These are phyloP conservation scores for Abrostola triplasia DNA, from an alignment of 2,888 invertebrate species.

Conservation along the genomic window DNA sequence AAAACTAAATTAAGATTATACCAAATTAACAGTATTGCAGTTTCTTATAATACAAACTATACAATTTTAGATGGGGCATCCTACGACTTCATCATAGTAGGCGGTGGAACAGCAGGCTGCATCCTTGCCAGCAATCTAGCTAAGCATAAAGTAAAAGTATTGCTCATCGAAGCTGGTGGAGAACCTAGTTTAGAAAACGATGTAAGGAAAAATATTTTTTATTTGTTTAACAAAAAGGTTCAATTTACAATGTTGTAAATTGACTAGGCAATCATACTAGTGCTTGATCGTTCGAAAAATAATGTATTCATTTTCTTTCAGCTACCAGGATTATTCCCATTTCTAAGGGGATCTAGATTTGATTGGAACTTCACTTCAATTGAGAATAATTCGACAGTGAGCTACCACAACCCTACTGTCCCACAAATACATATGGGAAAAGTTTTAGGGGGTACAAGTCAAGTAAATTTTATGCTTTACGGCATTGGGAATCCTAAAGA, in stretches of 20 bases:
- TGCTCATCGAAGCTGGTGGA: constrained; percentile 36
- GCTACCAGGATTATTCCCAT: constrained; percentile 29
- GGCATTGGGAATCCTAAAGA: constrained; percentile 72
- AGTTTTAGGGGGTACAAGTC: constrained; percentile 86
- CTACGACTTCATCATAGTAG: constrained; percentile 16
- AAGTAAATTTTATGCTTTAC: constrained; percentile 84
- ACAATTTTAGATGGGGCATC: constrained; percentile 6
- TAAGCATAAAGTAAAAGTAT: not conserved
- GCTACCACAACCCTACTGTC: constrained; percentile 17
- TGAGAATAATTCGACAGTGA: constrained; percentile 56
- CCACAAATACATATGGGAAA: constrained; percentile 83
- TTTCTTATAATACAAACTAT: no score
- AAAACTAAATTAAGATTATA: no score
- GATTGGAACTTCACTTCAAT: constrained; percentile 67
- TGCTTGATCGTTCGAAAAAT: no score
- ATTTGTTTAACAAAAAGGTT: no score
- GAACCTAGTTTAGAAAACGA: constrained; percentile 15
- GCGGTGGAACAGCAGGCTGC: constrained; percentile 33
- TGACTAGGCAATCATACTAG: no score
- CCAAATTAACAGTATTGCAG: no score
- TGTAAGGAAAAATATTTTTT: constrained; percentile 7
- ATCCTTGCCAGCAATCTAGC: constrained; percentile 25
- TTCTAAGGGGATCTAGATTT: constrained; percentile 9
- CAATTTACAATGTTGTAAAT: no score
- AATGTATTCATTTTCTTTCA: constrained; percentile 3